Percentiles rank a stretch among this genome's conserved stretches.
phyloP scores from a whole-genome alignment of 2,888 invertebrate species.

The Cryptocephalus primarius region DNA sequence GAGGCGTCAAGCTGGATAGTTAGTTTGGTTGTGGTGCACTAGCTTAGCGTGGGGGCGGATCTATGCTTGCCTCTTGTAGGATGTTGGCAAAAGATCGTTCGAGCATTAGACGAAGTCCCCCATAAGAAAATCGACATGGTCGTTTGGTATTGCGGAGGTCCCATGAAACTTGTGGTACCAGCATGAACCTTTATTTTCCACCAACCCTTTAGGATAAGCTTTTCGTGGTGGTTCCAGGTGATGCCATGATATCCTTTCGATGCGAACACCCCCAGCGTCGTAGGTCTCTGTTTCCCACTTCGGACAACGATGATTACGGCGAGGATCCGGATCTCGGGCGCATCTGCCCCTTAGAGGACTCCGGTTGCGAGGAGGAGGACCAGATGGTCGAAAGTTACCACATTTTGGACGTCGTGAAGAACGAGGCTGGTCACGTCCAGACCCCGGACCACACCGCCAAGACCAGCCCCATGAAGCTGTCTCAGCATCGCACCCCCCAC shows the following conservation, averaged over 20 bases:
- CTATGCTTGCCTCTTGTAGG: too few relatives aligned
- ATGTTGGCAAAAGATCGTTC: too few relatives aligned
- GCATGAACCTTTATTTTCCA: too few relatives aligned
- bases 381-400: constrained; percentile 14
- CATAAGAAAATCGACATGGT: too few relatives aligned
- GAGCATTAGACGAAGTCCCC: too few relatives aligned
- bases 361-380: constrained; percentile 15
- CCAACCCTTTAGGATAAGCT: too few relatives aligned
- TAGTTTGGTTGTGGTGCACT: too few relatives aligned
- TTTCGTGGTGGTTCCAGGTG: too few relatives aligned
- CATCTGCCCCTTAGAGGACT: constrained; percentile 41
- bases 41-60: too few relatives aligned
- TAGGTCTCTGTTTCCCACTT: constrained; percentile 47
- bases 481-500: constrained; percentile 29
- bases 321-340: constrained; percentile 46
- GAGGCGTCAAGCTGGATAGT: too few relatives aligned
- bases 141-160: too few relatives aligned
- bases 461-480: constrained; percentile 14
- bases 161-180: too few relatives aligned
- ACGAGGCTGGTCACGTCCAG: constrained; percentile 4
- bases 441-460: constrained; percentile 11
- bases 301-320: constrained; percentile 16
- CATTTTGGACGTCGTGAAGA: constrained; percentile 16
- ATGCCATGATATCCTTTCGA: constrained; percentile 1
- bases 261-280: constrained; percentile 42